Conservation (phyloP, 2,113 vertebrate genomes). For the Nycticryphes semicollaris region DNA sequence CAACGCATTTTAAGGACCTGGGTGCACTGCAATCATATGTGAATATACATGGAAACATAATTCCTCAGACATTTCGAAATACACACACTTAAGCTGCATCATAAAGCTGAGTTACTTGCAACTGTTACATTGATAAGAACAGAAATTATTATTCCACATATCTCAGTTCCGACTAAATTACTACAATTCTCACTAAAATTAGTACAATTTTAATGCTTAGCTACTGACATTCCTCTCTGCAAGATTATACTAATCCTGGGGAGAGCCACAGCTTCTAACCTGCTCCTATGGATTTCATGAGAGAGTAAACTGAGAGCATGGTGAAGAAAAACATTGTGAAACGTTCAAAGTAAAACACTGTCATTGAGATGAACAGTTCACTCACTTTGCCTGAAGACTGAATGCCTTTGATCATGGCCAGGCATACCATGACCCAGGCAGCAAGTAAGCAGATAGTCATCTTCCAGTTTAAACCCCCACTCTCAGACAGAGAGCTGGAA, state of each 20-base stretch:
- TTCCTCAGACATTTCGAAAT: background rate
- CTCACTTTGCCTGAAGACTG: conserved; percentile 97
- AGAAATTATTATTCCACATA: background rate
- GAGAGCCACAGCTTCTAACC: background rate
- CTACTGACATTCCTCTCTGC: background rate
- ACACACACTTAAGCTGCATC: background rate
- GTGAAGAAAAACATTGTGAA: background rate
- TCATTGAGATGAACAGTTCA: conserved; percentile 28
- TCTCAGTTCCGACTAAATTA: background rate
- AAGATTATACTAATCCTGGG: background rate
- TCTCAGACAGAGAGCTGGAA: conserved; percentile 88
- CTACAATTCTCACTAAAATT: background rate
- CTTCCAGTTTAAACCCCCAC: conserved; percentile 95
- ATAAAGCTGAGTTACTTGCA: background rate
- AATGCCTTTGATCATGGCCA: conserved; percentile 98
- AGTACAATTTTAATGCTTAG: background rate
- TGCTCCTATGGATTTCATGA: background rate
- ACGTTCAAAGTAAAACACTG: background rate
- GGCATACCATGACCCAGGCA: conserved; percentile 93
- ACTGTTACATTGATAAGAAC: background rate
- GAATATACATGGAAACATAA: background rate
- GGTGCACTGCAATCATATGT: background rate
- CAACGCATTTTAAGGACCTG: background rate
- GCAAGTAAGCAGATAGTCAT: conserved; percentile 90
- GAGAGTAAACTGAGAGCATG: background rate